These are phyloP conservation scores for Callorhinus ursinus DNA, from an alignment of 2,113 vertebrate genomes.

Conservation along the genomic window DNA sequence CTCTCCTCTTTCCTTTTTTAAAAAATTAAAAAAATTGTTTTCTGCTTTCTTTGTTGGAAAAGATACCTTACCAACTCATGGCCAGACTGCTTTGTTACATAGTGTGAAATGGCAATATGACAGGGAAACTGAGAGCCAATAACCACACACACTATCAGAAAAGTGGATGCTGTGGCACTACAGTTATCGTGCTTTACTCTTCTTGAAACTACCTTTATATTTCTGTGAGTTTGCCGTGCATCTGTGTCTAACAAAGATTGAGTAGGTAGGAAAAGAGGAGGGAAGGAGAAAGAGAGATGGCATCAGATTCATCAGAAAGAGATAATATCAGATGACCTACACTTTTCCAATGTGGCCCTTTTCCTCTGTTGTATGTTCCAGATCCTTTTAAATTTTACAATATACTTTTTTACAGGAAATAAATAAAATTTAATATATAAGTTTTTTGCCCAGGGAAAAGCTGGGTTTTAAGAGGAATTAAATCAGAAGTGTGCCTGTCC, in stretches of 20 bases:
- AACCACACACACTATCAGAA: neutral
- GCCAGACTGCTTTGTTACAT: neutral
- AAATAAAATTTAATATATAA: neutral
- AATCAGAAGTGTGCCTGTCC: neutral
- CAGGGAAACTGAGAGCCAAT: neutral
- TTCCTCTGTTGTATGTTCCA: neutral
- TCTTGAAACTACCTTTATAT: neutral
- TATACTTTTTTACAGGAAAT: neutral
- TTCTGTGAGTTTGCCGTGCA: neutral
- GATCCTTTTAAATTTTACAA: neutral
- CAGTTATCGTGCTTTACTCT: neutral
- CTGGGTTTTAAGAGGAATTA: neutral
- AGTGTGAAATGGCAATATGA: neutral
- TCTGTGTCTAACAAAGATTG: neutral
- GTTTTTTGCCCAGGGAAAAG: neutral
- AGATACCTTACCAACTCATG: neutral
- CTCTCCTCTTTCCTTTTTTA: neutral
- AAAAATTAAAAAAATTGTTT: neutral
- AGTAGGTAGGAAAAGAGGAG: neutral
- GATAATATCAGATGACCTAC: neutral
- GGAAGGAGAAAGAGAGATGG: rapidly evolving
- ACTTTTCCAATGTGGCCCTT: neutral
- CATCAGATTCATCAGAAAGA: neutral
- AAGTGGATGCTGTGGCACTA: neutral
- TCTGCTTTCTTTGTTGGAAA: neutral